These are phyloP conservation scores for Rhaphigaster nebulosa DNA, from an alignment of 2,888 invertebrate species.

Conservation along the genomic window DNA sequence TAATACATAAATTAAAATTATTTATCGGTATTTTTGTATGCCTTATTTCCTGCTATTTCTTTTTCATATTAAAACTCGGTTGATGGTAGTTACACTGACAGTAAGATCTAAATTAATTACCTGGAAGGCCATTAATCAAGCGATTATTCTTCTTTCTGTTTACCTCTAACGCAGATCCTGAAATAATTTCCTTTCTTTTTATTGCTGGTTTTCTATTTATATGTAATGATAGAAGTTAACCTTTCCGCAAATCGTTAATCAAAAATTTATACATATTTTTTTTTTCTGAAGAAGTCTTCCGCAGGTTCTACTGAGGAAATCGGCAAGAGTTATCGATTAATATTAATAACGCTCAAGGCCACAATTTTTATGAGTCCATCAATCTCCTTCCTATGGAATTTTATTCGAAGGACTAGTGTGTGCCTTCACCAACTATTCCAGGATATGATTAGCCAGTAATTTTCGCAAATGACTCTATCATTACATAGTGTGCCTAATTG, in stretches of 20 bases:
- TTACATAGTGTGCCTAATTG: neutral
- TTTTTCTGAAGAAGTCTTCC: neutral
- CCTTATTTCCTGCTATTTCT: neutral
- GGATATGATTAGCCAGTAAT: neutral
- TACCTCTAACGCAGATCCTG: neutral
- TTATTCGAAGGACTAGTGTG: neutral
- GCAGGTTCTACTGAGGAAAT: neutral
- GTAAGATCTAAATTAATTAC: neutral
- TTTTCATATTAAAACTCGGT: neutral
- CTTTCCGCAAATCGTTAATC: neutral
- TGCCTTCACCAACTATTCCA: neutral
- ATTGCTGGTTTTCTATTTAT: neutral
- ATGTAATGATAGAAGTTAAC: neutral
- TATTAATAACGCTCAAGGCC: neutral
- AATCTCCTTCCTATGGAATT: neutral
- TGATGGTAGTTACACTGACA: neutral
- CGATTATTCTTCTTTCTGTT: neutral
- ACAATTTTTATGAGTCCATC: neutral
- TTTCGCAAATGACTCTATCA: neutral
- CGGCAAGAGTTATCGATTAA: neutral
- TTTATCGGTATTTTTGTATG: neutral
- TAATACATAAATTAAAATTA: neutral
- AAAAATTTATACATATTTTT: neutral
- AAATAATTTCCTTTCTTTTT: neutral
- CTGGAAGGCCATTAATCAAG: neutral